A percentile compares a stretch with the other conserved stretches of the same genome.
Evolutionary conservation across 2,113 vertebrate genomes (phyloP).

Genomic region (Nothoprocta pentlandii): DNA sequence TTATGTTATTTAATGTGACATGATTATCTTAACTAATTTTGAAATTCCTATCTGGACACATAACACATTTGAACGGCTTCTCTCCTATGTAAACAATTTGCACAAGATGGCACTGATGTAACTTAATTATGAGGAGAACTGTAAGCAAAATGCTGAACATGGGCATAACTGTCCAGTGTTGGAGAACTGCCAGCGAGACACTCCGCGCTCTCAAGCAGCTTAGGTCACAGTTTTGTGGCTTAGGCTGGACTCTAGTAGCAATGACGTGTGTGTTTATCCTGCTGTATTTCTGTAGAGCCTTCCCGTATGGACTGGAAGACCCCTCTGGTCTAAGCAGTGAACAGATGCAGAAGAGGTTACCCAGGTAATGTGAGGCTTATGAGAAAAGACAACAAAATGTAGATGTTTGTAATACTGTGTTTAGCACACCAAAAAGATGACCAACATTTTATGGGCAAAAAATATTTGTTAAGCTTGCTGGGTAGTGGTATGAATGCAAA

Average conservation of each 20-base stretch:
- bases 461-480: background rate
- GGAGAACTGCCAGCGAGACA: conserved; percentile 6
- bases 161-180: background rate
- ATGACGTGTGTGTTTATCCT: background rate
- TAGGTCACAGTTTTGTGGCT: background rate
- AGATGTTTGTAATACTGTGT: background rate
- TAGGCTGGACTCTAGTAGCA: background rate
- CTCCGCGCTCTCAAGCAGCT: background rate
- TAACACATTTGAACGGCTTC: background rate
- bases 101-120: background rate
- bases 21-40: conserved; percentile 20
- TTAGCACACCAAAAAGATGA: background rate
- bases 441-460: background rate
- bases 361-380: background rate
- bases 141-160: conserved; percentile 22
- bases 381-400: fast-evolving
- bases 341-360: background rate
- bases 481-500: background rate
- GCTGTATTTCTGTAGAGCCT: background rate
- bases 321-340: background rate
- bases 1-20: conserved; percentile 29
- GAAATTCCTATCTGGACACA: background rate
- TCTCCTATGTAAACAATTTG: background rate
- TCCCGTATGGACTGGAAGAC: fast-evolving
- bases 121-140: conserved; percentile 10